Evolutionary conservation across 2,797 vertebrate genomes (phyloP).

Genomic region (Trachurus trachurus): DNA sequence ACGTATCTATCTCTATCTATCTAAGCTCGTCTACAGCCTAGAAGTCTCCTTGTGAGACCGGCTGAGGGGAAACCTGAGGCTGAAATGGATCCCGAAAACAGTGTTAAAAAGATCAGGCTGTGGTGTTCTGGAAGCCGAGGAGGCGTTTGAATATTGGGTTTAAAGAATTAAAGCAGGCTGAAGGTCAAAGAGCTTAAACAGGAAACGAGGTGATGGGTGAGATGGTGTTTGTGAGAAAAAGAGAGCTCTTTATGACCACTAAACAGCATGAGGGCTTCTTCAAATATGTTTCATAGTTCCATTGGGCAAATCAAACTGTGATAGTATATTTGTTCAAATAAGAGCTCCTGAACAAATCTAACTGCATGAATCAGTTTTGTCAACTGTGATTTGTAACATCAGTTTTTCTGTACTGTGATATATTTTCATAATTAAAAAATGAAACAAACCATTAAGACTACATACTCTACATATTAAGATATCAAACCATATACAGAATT

Average conservation of each 20-base stretch:
- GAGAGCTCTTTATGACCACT: neutral
- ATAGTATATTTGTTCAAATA: neutral
- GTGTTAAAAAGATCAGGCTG: slow-evolving; percentile 35
- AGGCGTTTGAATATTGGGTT: slow-evolving; percentile 47
- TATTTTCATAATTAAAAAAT: neutral
- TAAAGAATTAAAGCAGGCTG: slow-evolving; percentile 50
- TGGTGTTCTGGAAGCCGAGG: slow-evolving; percentile 24
- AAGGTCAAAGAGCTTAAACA: slow-evolving; percentile 50
- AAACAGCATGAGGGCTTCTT: neutral
- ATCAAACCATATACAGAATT: too few species aligned
- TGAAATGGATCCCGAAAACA: slow-evolving; percentile 50
- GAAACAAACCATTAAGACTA: too few species aligned
- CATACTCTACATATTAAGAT: too few species aligned
- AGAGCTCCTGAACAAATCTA: neutral
- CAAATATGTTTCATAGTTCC: neutral
- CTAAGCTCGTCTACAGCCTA: neutral
- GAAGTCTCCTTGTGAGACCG: slow-evolving; percentile 11
- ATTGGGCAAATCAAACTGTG: neutral
- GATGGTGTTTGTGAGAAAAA: neutral
- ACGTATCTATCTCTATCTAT: too few species aligned
- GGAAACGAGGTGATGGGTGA: slow-evolving; percentile 1
- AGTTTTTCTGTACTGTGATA: neutral
- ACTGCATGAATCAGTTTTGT: neutral
- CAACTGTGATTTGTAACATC: neutral
- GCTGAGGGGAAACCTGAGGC: slow-evolving; percentile 48